Evolutionary conservation across 2,113 vertebrate species (phyloP).

Genomic region (Oophaga pumilio): DNA sequence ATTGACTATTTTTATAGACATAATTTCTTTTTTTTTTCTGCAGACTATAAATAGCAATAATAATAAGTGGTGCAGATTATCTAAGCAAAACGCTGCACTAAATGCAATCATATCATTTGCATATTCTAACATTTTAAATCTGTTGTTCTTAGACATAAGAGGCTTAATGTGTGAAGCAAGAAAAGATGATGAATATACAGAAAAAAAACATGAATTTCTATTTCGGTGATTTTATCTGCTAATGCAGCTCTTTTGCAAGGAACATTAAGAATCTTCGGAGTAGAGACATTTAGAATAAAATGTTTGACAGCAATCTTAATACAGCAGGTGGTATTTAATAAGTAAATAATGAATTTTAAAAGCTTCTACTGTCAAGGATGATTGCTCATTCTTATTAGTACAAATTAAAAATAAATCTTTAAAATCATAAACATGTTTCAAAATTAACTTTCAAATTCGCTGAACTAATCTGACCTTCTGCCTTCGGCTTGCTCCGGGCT

Average conservation of each 20-base stretch:
- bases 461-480: conserved; percentile 57
- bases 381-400: conserved; percentile 58
- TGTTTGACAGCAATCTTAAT: conserved; percentile 60
- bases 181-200: conserved; percentile 54
- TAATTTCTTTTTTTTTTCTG: background rate
- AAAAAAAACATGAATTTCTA: conserved; percentile 25
- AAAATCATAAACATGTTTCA: conserved; percentile 56
- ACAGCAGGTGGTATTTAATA: conserved; percentile 60
- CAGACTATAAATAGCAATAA: background rate
- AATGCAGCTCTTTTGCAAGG: conserved; percentile 52
- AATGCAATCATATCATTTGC: background rate
- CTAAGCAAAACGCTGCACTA: background rate
- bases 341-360: conserved; percentile 57
- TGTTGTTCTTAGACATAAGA: conserved; percentile 39
- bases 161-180: conserved; percentile 36
- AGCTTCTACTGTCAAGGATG: conserved; percentile 58
- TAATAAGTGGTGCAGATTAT: background rate
- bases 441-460: conserved; percentile 56
- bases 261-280: conserved; percentile 47
- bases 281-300: conserved; percentile 52
- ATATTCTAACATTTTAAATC: conserved; percentile 35
- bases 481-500: conserved; percentile 34
- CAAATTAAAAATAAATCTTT: conserved; percentile 57
- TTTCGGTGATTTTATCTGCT: conserved; percentile 42
- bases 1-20: background rate